A percentile compares a stretch with the other conserved stretches of the same genome.
Conservation (phyloP, 2,113 vertebrate species). For the Agapornis roseicollis region DNA sequence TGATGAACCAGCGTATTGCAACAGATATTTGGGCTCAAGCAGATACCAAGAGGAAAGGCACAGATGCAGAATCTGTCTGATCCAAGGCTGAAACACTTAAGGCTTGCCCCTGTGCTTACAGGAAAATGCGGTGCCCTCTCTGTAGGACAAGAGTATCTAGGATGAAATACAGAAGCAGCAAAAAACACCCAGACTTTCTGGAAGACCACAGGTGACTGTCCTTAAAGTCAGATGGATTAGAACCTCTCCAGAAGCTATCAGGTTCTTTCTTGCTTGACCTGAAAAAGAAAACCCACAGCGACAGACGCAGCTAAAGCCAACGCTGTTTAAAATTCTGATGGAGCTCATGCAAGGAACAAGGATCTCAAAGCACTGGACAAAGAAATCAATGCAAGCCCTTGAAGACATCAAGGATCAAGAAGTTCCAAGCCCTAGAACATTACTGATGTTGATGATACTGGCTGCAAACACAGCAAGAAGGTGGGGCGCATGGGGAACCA, state of each 20-base stretch:
- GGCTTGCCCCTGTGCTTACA: background rate
- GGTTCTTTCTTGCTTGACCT: background rate
- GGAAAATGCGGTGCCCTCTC: background rate
- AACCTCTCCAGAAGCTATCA: background rate
- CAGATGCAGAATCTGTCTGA: background rate
- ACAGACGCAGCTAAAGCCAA: background rate
- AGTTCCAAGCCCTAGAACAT: background rate
- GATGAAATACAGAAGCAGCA: background rate
- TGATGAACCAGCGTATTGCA: background rate
- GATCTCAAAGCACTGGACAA: background rate
- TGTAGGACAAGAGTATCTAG: background rate
- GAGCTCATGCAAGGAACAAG: background rate
- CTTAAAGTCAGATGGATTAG: background rate
- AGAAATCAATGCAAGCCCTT: background rate
- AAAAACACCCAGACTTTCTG: background rate
- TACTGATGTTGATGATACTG: background rate
- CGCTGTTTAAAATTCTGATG: background rate
- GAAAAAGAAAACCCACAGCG: background rate
- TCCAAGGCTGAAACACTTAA: background rate
- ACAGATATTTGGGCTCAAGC: background rate
- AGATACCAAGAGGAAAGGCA: background rate
- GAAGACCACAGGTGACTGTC: background rate
- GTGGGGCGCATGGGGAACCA: accelerated
- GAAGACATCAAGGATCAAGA: background rate
- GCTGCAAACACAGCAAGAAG: background rate